Base-by-base conservation (phyloP, 1,140 invertebrate genomes). In the Thaumatotibia leucotreta region DNA sequence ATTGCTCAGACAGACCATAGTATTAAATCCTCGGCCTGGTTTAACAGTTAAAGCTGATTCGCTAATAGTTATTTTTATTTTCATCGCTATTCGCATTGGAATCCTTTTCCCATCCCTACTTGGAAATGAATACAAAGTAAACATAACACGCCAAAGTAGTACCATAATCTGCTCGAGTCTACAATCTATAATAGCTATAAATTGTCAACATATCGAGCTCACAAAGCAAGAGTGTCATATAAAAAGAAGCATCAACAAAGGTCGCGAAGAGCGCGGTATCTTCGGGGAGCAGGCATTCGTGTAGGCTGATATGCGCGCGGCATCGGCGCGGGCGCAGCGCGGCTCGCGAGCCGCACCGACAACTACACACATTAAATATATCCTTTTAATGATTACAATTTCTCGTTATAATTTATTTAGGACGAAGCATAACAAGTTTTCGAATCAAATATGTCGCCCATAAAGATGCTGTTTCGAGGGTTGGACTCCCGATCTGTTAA, bases 401-500 rank as follows among this genome's bases (percentile, higher is more conserved):
- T 88, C 86, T 89, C 86, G 86, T 88, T 88, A 91, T 89, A 91
- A 91, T 89, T 88, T 91, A 91, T 89, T 90, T 85, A 87, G 82
- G 83, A 83, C 82, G 86, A 86, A 87, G 85, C 84, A 89, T 88
- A 89, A 91, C 88, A 89, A 89, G 88, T 89, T 89, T 89, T 88
- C 83, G 88, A 91, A 89, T 91, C 85, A 87, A 91, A 89, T 84
- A 86, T 91, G 88, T 91, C 88, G 86, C 85, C 86, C 86, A 89
- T 91, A 91, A 91, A 91, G 88, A 91, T 88, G 83, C 79, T 83
- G 80, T 76, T 74, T 78, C 73, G 83, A 86, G 85, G 88, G 84
- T 83, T 83, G 85, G 80, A 82, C 80, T 77, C 69, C 70, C 69
- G 67, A 73, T 73, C 75, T 68, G 79, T 83, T 82, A 77, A 80